Percentiles rank a stretch among this genome's conserved stretches.
Evolutionary conservation across 2,888 invertebrate genomes (phyloP).

Genomic region (Flexamia atlantica): DNA sequence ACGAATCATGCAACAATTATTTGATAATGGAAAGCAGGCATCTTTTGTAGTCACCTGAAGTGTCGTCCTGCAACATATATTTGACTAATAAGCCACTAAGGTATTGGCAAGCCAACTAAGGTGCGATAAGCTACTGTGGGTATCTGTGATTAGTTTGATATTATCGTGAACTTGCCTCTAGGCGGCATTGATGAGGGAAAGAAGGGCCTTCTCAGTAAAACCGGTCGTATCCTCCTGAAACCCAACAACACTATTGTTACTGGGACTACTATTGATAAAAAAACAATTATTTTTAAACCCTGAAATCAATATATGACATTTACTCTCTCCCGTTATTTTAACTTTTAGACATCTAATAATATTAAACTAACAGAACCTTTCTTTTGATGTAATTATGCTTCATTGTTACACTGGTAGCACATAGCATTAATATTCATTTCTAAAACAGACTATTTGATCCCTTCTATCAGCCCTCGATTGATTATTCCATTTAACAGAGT

Average conservation of each 20-base stretch:
- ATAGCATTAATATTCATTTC: too few relatives aligned
- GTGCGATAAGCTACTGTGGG: background rate
- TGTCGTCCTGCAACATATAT: conserved; percentile 83
- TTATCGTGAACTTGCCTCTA: conserved; percentile 15
- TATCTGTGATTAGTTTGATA: conserved; percentile 35
- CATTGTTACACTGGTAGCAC: too few relatives aligned
- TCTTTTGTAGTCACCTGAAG: conserved; percentile 92
- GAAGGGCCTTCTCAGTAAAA: conserved; percentile 90
- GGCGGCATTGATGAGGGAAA: conserved; percentile 75
- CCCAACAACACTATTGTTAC: conserved; percentile 34
- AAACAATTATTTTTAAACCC: too few relatives aligned
- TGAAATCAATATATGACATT: too few relatives aligned
- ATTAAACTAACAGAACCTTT: too few relatives aligned
- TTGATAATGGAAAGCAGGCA: conserved; percentile 80
- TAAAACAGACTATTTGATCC: too few relatives aligned
- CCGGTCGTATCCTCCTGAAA: conserved; percentile 90
- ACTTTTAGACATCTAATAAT: too few relatives aligned
- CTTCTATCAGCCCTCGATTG: too few relatives aligned
- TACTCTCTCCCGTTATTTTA: too few relatives aligned
- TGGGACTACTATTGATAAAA: too few relatives aligned
- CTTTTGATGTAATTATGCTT: too few relatives aligned
- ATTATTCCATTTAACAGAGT: too few relatives aligned
- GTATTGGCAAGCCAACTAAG: background rate
- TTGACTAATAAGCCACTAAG: background rate
- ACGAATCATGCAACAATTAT: conserved; percentile 11